Evolutionary conservation across 2,888 invertebrate species (phyloP).

Genomic region (Pyrocoelia pectoralis): DNA sequence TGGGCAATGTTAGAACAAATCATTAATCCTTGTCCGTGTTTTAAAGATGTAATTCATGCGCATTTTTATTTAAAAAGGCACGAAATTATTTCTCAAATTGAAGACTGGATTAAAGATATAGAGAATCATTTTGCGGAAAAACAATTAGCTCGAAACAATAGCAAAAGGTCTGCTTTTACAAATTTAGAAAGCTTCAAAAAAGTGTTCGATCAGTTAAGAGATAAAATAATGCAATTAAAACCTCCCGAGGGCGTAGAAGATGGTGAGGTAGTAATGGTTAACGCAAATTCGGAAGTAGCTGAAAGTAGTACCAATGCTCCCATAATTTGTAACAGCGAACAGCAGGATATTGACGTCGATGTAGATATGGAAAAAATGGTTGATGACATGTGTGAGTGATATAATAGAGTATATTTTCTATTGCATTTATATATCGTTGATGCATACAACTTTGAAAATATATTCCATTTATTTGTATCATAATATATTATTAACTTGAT

Average conservation of each 20-base stretch:
- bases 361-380: conserved; percentile 82
- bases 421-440: conserved; percentile 28
- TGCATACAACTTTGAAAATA: conserved; percentile 20
- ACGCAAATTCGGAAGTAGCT: conserved; percentile 28
- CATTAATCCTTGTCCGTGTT: conserved; percentile 88
- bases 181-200: conserved; percentile 58
- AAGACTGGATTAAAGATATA: conserved; percentile 89
- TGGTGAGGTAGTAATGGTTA: conserved; percentile 62
- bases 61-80: conserved; percentile 95
- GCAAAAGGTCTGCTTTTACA: conserved; percentile 54
- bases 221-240: conserved; percentile 84
- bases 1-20: conserved; percentile 98
- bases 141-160: conserved; percentile 70
- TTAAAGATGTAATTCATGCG: conserved; percentile 90
- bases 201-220: conserved; percentile 72
- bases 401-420: conserved; percentile 20
- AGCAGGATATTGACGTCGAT: conserved; percentile 67
- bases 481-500: conserved; percentile 20
- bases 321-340: conserved; percentile 41
- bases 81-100: conserved; percentile 88
- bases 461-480: conserved; percentile 28
- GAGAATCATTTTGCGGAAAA: conserved; percentile 70
- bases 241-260: conserved; percentile 78
- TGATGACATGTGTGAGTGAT: conserved; percentile 71
- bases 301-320: conserved; percentile 42